A percentile compares a stretch with the other conserved stretches of the same genome.
phyloP scores from a whole-genome alignment of 2,113 vertebrate species.

The Halichoeres trimaculatus region DNA sequence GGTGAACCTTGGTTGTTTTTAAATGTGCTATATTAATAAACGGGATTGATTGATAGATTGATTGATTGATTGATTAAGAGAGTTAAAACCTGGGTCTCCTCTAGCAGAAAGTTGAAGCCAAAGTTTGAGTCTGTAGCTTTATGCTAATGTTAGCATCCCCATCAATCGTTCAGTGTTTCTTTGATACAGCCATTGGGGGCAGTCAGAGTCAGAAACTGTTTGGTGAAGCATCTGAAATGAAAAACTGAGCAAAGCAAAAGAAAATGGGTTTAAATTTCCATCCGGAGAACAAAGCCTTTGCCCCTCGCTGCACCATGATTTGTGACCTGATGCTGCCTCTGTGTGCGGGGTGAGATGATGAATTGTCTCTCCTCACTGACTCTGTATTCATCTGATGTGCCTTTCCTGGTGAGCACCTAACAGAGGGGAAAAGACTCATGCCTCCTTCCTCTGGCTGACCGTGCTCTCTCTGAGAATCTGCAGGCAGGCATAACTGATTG shows the following conservation, averaged over 20 bases:
- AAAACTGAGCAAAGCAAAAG: neutral
- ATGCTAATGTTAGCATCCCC: neutral
- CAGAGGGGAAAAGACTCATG: constrained; percentile 23
- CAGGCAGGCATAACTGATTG: neutral
- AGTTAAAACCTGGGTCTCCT: too few species aligned
- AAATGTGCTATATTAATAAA: too few species aligned
- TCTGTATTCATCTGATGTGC: neutral
- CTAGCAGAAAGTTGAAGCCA: too few species aligned
- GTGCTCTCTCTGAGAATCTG: neutral
- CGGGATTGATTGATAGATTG: too few species aligned
- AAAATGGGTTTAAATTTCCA: neutral
- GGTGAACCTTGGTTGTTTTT: too few species aligned
- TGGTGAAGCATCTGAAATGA: neutral
- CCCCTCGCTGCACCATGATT: neutral
- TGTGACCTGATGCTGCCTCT: neutral
- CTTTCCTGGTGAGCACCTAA: constrained; percentile 26
- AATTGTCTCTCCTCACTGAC: neutral
- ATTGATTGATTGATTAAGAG: too few species aligned
- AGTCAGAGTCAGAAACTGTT: neutral
- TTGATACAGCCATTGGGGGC: too few species aligned
- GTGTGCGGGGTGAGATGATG: neutral
- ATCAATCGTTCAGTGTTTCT: too few species aligned
- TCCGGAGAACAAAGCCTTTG: too few species aligned
- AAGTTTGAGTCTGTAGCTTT: too few species aligned
- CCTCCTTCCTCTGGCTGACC: neutral